Conservation (phyloP, 2,888 invertebrate species). For the Sisyra terminalis region DNA sequence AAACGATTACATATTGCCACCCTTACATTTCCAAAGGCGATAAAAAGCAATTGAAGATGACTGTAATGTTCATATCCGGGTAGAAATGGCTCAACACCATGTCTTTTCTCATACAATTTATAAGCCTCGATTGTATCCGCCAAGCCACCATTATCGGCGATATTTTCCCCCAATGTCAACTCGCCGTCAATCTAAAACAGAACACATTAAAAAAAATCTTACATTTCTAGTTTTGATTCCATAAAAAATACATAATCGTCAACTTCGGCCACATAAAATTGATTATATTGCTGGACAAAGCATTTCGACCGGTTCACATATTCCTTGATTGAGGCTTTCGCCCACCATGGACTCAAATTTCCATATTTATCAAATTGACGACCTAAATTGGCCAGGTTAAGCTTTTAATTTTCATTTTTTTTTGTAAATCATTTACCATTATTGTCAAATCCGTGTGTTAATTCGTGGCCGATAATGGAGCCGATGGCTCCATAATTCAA, state of each 20-base stretch:
- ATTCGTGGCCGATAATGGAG: slow-evolving; percentile 58
- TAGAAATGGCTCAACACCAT: slow-evolving; percentile 43
- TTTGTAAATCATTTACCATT: slow-evolving; percentile 20
- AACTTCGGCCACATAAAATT: slow-evolving; percentile 45
- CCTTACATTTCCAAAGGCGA: slow-evolving; percentile 66
- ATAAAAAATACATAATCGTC: slow-evolving; percentile 33
- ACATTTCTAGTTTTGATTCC: not conserved
- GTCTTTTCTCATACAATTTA: slow-evolving; percentile 34
- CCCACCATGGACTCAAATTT: slow-evolving; percentile 84
- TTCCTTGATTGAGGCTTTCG: slow-evolving; percentile 51
- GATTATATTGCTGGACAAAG: slow-evolving; percentile 70
- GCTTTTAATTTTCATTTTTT: too few species aligned
- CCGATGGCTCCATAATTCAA: slow-evolving; percentile 72
- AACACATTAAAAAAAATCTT: not conserved
- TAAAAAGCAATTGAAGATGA: slow-evolving; percentile 61
- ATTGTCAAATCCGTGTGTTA: slow-evolving; percentile 42
- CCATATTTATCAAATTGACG: slow-evolving; percentile 73
- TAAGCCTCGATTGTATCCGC: slow-evolving; percentile 57
- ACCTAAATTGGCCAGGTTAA: slow-evolving; percentile 40
- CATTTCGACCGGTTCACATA: slow-evolving; percentile 67
- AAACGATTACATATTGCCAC: not conserved
- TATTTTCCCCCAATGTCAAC: slow-evolving; percentile 62
- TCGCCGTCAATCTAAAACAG: slow-evolving; percentile 51
- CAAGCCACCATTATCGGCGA: slow-evolving; percentile 71
- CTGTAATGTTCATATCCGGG: slow-evolving; percentile 58